Conservation (phyloP, 1,140 invertebrate genomes). For the Rhagoletis zephyria region DNA sequence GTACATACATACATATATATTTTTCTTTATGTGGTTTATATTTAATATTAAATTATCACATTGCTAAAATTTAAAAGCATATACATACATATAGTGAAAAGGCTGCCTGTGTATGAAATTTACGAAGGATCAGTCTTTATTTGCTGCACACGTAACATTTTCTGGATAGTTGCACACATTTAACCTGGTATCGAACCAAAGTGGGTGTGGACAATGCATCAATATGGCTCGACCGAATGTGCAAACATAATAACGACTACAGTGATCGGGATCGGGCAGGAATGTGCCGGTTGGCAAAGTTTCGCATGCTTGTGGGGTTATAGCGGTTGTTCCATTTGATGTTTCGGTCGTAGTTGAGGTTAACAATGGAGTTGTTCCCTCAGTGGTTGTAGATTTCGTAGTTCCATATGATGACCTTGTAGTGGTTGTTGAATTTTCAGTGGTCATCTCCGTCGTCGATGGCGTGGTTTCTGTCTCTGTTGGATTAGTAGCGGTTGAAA, state of each 20-base stretch:
- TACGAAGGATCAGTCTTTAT: neutral
- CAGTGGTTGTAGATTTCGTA: neutral
- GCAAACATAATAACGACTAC: slow-evolving; percentile 67
- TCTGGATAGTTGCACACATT: slow-evolving; percentile 18
- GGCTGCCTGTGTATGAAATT: too few species aligned
- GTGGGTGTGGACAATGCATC: slow-evolving; percentile 16
- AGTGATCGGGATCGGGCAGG: slow-evolving; percentile 58
- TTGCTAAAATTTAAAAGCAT: too few species aligned
- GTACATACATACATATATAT: too few species aligned
- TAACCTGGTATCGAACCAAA: slow-evolving; percentile 29
- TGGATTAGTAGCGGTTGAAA: neutral
- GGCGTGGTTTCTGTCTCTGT: neutral
- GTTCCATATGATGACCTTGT: neutral
- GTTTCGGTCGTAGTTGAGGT: neutral
- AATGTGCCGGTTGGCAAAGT: slow-evolving; percentile 1
- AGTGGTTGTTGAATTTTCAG: neutral
- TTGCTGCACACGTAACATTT: slow-evolving; percentile 18
- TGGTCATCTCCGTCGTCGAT: too few species aligned
- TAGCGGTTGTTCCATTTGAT: neutral
- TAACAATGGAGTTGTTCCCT: neutral
- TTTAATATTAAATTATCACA: too few species aligned
- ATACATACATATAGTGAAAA: too few species aligned
- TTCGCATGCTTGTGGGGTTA: neutral
- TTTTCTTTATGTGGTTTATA: too few species aligned
- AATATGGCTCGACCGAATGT: slow-evolving; percentile 66